Evolutionary conservation across 2,888 invertebrate species (phyloP).

Genomic region (Rhingia rostrata): DNA sequence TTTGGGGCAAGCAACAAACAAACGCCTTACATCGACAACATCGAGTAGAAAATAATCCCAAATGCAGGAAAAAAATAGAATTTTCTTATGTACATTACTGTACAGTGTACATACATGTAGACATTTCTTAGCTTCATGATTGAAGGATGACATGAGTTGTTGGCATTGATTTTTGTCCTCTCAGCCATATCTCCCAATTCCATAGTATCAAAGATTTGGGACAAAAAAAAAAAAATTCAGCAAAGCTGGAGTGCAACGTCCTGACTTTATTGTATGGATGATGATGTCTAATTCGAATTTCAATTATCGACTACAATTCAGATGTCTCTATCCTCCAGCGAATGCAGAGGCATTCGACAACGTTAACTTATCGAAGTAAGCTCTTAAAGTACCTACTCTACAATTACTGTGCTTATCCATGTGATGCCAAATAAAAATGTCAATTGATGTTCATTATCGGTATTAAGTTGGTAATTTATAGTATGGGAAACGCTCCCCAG

Average conservation of each 20-base stretch:
- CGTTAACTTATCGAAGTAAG: constrained; percentile 47
- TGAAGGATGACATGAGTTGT: constrained; percentile 71
- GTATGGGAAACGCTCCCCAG: constrained; percentile 38
- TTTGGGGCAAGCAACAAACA: constrained; percentile 59
- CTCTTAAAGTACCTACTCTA: constrained; percentile 43
- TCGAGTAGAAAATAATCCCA: constrained; percentile 24
- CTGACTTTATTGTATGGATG: constrained; percentile 3
- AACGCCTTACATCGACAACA: constrained; percentile 57
- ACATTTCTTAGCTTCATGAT: constrained; percentile 63
- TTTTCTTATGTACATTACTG: constrained; percentile 49
- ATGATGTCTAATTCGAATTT: constrained; percentile 53
- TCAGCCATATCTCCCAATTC: neutral
- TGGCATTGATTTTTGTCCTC: constrained; percentile 55
- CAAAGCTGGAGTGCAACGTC: constrained; percentile 48
- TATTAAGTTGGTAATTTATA: constrained; percentile 64
- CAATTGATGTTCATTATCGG: constrained; percentile 73
- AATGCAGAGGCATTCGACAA: constrained; percentile 1
- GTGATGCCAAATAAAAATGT: constrained; percentile 73
- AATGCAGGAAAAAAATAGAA: constrained; percentile 35
- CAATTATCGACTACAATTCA: constrained; percentile 58
- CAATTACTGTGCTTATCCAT: constrained; percentile 69
- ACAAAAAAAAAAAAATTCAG: constrained; percentile 27
- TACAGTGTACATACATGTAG: constrained; percentile 31
- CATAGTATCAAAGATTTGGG: neutral
- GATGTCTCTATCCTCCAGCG: constrained; percentile 19